These are phyloP conservation scores for Probaryconus sp. DNA, from an alignment of 1,140 invertebrate species.

Conservation along the genomic window DNA sequence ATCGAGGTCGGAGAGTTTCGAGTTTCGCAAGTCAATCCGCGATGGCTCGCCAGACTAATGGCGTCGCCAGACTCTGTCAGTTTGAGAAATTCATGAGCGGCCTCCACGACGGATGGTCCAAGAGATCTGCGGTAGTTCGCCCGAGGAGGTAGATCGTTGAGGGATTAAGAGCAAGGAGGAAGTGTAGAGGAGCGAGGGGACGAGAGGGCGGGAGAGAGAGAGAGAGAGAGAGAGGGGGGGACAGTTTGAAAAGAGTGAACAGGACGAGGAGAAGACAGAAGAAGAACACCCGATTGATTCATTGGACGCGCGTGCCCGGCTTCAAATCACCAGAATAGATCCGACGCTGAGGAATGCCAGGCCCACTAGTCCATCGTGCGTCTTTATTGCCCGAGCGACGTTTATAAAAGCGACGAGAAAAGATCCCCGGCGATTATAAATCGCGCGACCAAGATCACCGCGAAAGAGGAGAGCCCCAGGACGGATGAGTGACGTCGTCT, in stretches of 20 bases:
- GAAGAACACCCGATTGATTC: slow-evolving; percentile 67
- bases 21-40: slow-evolving; percentile 55
- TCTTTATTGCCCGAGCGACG: slow-evolving; percentile 71
- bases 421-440: slow-evolving; percentile 55
- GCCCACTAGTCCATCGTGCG: slow-evolving; percentile 70
- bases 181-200: slow-evolving; percentile 14
- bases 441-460: slow-evolving; percentile 23
- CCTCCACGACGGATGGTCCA: slow-evolving; percentile 42
- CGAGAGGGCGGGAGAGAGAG: slow-evolving; percentile 11
- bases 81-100: slow-evolving; percentile 51
- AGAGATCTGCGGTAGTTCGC: slow-evolving; percentile 43
- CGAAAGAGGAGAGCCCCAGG: neutral
- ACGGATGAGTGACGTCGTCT: slow-evolving; percentile 42
- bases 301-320: slow-evolving; percentile 73
- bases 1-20: slow-evolving; percentile 32
- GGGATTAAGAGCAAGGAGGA: slow-evolving; percentile 3
- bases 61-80: slow-evolving; percentile 36
- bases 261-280: slow-evolving; percentile 27
- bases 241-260: slow-evolving; percentile 23
- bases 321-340: slow-evolving; percentile 75
- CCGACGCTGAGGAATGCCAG: slow-evolving; percentile 65
- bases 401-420: slow-evolving; percentile 66
- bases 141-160: slow-evolving; percentile 8
- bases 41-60: slow-evolving; percentile 40
- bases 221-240: slow-evolving; percentile 7